Base-by-base conservation (phyloP, 2,888 invertebrate genomes). In the Platypus cylindrus region DNA sequence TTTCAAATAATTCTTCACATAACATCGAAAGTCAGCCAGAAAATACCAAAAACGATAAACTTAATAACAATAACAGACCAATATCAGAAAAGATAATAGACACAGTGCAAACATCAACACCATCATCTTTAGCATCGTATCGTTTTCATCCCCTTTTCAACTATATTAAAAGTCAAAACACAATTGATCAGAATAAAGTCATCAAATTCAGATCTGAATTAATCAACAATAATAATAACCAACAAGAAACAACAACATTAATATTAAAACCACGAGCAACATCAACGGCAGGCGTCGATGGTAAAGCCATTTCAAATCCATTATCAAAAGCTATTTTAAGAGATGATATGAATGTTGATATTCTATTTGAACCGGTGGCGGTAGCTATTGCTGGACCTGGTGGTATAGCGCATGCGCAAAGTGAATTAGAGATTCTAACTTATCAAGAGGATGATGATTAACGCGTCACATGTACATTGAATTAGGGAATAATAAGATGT, bases 331-430 rank as follows among this genome's bases (percentile, higher is more conserved):
- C 80, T 5, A 55, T 77, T 17, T 60, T 80, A 11, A 67, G 70
- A 35, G 64, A 66, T 43, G 74, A 75, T 15, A 67, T 67, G 25
- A 64, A 66, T 36, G 76, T 73, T 1, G 70, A 73, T 40, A 71
- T 82, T 29, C 59, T 72, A 13, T 78, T 77, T 51, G 67, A 70
- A 42, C 82, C 82, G 2, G 66, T 70, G 40, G 76, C 80, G 1
- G 68, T 77, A 1, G 82, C 82, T 3, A 67, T 82, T 3, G 80
- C 71, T 2, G 82, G 82, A 4, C 79, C 78, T 18, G 80, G 80
- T 3, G 82, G 82, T 5, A 70, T 75, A 30, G 82, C 82, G 1
- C 78, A 80, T 52, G 81, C 82, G 1, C 71, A 79, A 51, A 78
- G 81, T 35, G 78, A 80, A 55, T 67, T 83, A 40, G 71, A 63